phyloP scores from a whole-genome alignment of 2,797 vertebrate genomes.

The Scolopax bukidnonensis region DNA sequence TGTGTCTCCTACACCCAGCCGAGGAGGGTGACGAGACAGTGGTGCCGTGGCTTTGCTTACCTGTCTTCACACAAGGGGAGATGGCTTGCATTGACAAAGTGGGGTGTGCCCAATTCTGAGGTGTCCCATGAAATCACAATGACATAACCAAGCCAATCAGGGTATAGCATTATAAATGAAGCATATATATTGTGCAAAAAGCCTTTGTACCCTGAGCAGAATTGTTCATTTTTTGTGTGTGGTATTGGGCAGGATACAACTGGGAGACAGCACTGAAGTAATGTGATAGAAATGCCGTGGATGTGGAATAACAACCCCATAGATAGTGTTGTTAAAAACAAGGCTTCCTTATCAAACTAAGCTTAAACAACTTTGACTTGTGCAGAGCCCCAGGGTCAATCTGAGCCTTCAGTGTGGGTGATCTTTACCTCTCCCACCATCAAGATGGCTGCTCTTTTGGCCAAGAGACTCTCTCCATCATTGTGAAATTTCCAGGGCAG shows the following conservation, averaged over 20 bases:
- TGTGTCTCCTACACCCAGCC: neutral
- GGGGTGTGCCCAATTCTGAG: neutral
- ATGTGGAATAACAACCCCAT: neutral
- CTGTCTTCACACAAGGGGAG: neutral
- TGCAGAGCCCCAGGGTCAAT: neutral
- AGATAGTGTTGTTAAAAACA: neutral
- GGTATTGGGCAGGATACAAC: neutral
- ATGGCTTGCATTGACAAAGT: neutral
- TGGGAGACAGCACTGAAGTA: neutral
- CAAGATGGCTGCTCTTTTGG: neutral
- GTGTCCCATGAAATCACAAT: neutral
- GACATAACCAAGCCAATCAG: neutral
- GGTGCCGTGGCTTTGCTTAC: neutral
- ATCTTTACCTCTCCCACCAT: slow-evolving; percentile 34
- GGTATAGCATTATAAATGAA: neutral
- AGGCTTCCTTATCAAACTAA: neutral
- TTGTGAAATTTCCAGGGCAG: slow-evolving; percentile 35
- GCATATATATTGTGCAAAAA: neutral
- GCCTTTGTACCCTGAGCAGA: neutral
- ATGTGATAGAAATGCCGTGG: neutral
- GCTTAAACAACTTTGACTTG: slow-evolving; percentile 28
- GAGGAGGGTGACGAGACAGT: neutral
- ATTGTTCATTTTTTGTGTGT: rapidly evolving
- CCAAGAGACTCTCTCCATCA: slow-evolving; percentile 4
- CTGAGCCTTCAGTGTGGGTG: neutral